Conservation (phyloP, 53 echinoderm and acorn worm genomes). For the Crossaster papposus region DNA sequence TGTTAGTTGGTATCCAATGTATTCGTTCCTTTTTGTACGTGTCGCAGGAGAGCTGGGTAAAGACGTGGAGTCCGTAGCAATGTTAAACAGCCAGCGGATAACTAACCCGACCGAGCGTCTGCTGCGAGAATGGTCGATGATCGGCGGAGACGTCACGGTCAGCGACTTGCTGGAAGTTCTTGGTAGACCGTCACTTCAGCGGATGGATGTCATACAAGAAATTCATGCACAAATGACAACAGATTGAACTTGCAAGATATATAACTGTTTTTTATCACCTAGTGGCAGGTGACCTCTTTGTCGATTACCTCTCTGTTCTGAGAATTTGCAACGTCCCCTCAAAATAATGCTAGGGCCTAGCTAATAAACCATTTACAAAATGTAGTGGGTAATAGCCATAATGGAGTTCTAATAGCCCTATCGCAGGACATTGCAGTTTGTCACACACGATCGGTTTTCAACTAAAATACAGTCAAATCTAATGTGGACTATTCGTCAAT, state of each 20-base stretch:
- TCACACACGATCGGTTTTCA: too few species aligned
- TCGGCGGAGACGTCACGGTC: constrained; percentile 14
- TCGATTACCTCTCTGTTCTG: too few species aligned
- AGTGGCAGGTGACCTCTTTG: too few species aligned
- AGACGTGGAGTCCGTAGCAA: constrained; percentile 11
- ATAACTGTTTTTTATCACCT: too few species aligned
- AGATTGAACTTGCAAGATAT: neutral
- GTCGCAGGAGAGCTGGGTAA: constrained; percentile 31
- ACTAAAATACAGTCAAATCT: too few species aligned
- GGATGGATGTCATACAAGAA: constrained; percentile 36
- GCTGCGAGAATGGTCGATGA: constrained; percentile 18
- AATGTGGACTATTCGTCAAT: too few species aligned
- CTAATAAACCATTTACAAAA: too few species aligned
- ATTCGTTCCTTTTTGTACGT: neutral
- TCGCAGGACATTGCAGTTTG: too few species aligned
- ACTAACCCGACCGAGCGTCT: constrained; percentile 29
- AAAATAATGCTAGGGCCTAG: too few species aligned
- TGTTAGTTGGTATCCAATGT: neutral
- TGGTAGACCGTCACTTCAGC: constrained; percentile 18
- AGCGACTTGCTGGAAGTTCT: constrained; percentile 7
- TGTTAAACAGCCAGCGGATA: neutral
- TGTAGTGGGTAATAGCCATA: too few species aligned
- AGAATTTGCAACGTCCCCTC: too few species aligned
- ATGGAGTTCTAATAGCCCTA: too few species aligned
- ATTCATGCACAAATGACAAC: constrained; percentile 7